Conservation (phyloP, 92 coral and sea anemone genomes). For the Paragorgia papillata region DNA sequence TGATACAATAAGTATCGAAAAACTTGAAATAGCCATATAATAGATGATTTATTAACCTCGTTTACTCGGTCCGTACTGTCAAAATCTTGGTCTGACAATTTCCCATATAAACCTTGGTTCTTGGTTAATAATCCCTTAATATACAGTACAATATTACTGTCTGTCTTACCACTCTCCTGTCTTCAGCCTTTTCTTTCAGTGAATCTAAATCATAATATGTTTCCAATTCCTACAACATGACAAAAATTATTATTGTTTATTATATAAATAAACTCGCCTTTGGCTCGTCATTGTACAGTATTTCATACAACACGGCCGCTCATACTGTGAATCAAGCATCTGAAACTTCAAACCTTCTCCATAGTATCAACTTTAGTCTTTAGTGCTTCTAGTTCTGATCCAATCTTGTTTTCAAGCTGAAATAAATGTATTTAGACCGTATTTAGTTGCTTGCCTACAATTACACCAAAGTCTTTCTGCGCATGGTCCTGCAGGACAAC, state of each 20-base stretch:
- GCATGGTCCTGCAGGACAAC: background rate
- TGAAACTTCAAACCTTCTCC: constrained; percentile 87
- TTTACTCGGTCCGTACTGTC: no score
- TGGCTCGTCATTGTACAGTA: no score
- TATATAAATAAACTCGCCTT: no score
- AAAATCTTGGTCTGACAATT: no score
- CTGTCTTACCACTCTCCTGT: constrained; percentile 84
- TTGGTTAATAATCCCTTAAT: no score
- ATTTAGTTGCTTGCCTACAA: background rate
- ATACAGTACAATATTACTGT: no score
- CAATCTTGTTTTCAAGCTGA: constrained; percentile 87
- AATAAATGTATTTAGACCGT: background rate
- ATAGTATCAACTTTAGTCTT: constrained; percentile 73
- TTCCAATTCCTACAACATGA: constrained; percentile 72
- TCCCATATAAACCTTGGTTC: no score
- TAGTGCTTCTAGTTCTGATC: constrained; percentile 80
- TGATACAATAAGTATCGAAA: no score
- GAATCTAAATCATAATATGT: constrained; percentile 81
- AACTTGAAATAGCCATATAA: no score
- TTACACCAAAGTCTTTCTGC: background rate
- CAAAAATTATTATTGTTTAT: background rate
- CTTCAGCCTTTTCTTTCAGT: constrained; percentile 83
- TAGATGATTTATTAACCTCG: no score
- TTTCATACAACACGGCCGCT: no score
- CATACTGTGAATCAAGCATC: no score